Conservation (phyloP, 1,140 invertebrate genomes). For the Drosophila equinoxialis region DNA sequence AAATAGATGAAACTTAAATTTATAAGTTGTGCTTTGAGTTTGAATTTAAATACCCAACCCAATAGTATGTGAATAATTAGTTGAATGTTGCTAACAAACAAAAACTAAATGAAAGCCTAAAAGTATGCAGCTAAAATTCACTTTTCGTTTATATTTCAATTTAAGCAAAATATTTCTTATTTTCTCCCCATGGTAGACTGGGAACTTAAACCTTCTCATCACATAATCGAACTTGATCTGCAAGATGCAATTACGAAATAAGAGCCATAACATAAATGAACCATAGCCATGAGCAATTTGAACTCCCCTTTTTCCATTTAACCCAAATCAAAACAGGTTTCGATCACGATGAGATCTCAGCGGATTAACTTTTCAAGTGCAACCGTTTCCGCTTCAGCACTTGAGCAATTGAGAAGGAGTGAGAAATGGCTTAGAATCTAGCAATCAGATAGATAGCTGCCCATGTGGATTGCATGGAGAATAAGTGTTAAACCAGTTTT, state of each 20-base stretch:
- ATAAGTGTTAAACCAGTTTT: conserved; percentile 66
- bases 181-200: not conserved
- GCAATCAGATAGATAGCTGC: conserved; percentile 13
- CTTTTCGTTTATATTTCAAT: no score
- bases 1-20: no score
- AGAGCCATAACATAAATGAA: conserved; percentile 31
- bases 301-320: conserved; percentile 44
- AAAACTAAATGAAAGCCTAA: no score
- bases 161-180: no score
- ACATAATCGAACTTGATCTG: conserved; percentile 23
- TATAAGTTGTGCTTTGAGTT: no score
- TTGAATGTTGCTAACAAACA: no score
- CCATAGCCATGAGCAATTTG: conserved; percentile 38
- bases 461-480: conserved; percentile 28
- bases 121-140: no score
- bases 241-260: conserved; percentile 33
- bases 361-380: conserved; percentile 18
- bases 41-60: no score
- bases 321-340: conserved; percentile 35
- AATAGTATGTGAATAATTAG: no score
- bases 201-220: conserved; percentile 2
- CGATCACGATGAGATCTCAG: conserved; percentile 1
- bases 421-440: conserved; percentile 70
- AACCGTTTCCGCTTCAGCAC: conserved; percentile 72
- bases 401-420: conserved; percentile 65